These are phyloP conservation scores for Mesodorylaimus sp. DNA, from an alignment of 2,888 invertebrate species.

Conservation along the genomic window DNA sequence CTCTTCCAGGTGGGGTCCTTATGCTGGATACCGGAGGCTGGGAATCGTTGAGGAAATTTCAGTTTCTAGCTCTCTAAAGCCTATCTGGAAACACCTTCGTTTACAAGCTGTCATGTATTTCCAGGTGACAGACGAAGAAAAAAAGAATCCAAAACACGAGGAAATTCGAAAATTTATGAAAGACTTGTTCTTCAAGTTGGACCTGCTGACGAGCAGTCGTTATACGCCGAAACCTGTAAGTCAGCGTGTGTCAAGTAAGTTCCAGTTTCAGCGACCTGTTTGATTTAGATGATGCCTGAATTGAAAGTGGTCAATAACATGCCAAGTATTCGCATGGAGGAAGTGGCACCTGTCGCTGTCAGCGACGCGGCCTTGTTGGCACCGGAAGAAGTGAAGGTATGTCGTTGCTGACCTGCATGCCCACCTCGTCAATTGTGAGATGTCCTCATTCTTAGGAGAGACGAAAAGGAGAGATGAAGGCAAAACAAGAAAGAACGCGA, in stretches of 20 bases:
- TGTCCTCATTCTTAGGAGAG: constrained; percentile 11
- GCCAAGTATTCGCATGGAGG: constrained; percentile 78
- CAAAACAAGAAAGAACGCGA: constrained; percentile 56
- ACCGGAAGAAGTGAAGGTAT: constrained; percentile 62
- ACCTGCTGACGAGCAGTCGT: constrained; percentile 79
- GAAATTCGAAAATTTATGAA: constrained; percentile 56
- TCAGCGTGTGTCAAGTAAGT: not conserved
- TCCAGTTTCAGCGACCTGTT: not conserved
- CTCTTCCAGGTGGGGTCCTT: not conserved
- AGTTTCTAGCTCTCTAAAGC: not conserved
- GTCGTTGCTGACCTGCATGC: not conserved
- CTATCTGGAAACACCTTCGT: not conserved
- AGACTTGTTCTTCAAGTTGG: constrained; percentile 60
- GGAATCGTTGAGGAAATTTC: not conserved
- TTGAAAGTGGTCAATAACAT: constrained; percentile 72
- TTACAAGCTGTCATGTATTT: too few species aligned
- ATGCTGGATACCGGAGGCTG: not conserved
- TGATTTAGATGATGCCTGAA: constrained; percentile 40
- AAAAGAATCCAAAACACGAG: constrained; percentile 50
- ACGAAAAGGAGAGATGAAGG: constrained; percentile 39
- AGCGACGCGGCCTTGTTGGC: constrained; percentile 67
- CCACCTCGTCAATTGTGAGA: not conserved
- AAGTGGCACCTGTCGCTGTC: constrained; percentile 73
- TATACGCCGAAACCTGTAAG: constrained; percentile 65
- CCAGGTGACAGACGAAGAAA: constrained; percentile 37